Evolutionary conservation across 2,113 vertebrate genomes (phyloP).

Genomic region (Pachyramphus minor): DNA sequence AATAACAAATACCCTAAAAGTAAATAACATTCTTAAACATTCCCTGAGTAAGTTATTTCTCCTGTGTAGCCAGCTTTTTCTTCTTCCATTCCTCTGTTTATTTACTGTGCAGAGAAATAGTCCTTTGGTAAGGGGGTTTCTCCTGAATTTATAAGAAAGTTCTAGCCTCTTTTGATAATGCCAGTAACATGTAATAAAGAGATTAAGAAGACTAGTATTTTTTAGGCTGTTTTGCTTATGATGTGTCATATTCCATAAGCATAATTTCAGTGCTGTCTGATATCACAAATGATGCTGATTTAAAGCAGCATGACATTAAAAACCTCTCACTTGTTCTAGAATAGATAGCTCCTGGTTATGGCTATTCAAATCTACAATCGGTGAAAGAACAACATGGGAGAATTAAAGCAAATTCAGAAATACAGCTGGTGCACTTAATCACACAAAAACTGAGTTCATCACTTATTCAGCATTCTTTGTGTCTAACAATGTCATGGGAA

Average conservation of each 20-base stretch:
- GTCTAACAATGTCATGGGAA: not conserved
- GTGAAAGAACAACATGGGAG: not conserved
- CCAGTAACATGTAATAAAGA: not conserved
- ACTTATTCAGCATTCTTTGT: slow-evolving; percentile 28
- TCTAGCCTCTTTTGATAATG: not conserved
- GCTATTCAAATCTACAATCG: not conserved
- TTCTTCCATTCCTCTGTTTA: not conserved
- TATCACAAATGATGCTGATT: not conserved
- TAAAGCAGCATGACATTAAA: not conserved
- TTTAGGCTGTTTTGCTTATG: not conserved
- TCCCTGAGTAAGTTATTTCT: not conserved
- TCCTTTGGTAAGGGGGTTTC: not conserved
- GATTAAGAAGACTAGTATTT: not conserved
- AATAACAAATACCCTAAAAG: too few species aligned
- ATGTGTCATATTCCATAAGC: not conserved
- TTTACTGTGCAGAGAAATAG: not conserved
- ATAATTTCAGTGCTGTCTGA: not conserved
- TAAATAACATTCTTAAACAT: too few species aligned
- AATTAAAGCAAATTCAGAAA: not conserved
- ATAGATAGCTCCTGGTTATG: not conserved
- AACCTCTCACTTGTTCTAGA: not conserved
- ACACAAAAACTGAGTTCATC: slow-evolving; percentile 18
- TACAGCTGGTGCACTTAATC: slow-evolving; percentile 4
- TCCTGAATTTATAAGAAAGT: not conserved
- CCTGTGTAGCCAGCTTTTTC: not conserved